Evolutionary conservation across 64 coral and sea anemone genomes (phyloP).

Genomic region (Dendronephthya gigantea): DNA sequence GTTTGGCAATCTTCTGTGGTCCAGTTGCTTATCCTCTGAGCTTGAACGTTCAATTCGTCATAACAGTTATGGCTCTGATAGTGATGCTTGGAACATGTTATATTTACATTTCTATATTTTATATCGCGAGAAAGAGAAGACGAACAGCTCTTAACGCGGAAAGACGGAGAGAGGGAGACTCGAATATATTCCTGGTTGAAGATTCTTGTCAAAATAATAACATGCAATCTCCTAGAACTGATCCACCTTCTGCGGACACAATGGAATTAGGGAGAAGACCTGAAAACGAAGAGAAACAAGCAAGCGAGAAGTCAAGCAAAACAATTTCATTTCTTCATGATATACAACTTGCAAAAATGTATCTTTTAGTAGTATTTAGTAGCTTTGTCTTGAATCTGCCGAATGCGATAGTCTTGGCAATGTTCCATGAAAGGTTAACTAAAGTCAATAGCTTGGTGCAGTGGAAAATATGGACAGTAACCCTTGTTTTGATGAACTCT

Average conservation of each 20-base stretch:
- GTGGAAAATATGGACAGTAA: not conserved
- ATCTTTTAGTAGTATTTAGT: not conserved
- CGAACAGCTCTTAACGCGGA: too few relatives aligned
- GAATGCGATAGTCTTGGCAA: not conserved
- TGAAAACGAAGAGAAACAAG: too few relatives aligned
- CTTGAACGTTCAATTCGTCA: not conserved
- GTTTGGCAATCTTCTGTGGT: not conserved
- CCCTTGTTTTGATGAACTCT: not conserved
- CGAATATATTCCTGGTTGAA: not conserved
- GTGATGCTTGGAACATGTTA: not conserved
- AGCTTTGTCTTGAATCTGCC: not conserved
- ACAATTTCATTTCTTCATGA: not conserved
- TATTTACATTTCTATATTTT: not conserved
- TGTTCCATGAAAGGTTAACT: too few relatives aligned
- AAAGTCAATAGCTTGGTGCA: not conserved
- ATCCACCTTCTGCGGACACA: too few relatives aligned
- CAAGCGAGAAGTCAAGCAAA: too few relatives aligned
- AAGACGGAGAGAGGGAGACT: not conserved
- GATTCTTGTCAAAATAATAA: not conserved
- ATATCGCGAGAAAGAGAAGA: not conserved
- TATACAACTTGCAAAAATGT: conserved; percentile 2
- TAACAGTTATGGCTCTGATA: not conserved
- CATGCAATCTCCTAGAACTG: too few relatives aligned
- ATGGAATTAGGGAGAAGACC: too few relatives aligned
- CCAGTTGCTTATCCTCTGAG: not conserved